A percentile compares a stretch with the other conserved stretches of the same genome.
Evolutionary conservation across 2,888 invertebrate genomes (phyloP).

Genomic region (Elmis aenea): DNA sequence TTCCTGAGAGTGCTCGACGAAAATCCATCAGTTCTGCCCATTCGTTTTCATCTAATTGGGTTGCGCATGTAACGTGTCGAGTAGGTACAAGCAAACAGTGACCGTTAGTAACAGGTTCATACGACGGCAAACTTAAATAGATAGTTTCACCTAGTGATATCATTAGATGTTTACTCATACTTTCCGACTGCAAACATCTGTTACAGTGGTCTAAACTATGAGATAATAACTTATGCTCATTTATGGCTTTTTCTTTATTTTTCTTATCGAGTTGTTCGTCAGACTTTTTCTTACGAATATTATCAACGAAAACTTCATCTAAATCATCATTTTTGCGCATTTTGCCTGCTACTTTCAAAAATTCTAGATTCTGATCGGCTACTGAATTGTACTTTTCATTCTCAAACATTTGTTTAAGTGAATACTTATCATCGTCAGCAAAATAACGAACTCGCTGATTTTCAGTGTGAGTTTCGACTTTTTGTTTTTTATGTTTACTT

Average conservation of each 20-base stretch:
- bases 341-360: constrained; percentile 68
- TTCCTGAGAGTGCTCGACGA: constrained; percentile 69
- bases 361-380: constrained; percentile 75
- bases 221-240: constrained; percentile 65
- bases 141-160: constrained; percentile 75
- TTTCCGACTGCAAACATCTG: constrained; percentile 75
- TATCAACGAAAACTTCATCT: constrained; percentile 80
- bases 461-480: constrained; percentile 65
- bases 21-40: constrained; percentile 84
- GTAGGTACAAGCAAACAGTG: constrained; percentile 85
- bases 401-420: constrained; percentile 79
- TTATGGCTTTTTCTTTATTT: constrained; percentile 63
- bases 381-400: constrained; percentile 75
- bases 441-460: constrained; percentile 78
- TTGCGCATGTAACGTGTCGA: constrained; percentile 73
- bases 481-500: constrained; percentile 50
- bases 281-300: constrained; percentile 63
- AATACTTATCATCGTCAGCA: constrained; percentile 84
- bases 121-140: constrained; percentile 78
- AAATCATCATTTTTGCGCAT: constrained; percentile 66
- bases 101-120: constrained; percentile 73
- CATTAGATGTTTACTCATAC: constrained; percentile 79
- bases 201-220: constrained; percentile 74
- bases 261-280: constrained; percentile 57
- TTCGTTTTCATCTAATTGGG: constrained; percentile 88